phyloP scores from a whole-genome alignment of 2,797 vertebrate genomes.

The Miichthys miiuy region DNA sequence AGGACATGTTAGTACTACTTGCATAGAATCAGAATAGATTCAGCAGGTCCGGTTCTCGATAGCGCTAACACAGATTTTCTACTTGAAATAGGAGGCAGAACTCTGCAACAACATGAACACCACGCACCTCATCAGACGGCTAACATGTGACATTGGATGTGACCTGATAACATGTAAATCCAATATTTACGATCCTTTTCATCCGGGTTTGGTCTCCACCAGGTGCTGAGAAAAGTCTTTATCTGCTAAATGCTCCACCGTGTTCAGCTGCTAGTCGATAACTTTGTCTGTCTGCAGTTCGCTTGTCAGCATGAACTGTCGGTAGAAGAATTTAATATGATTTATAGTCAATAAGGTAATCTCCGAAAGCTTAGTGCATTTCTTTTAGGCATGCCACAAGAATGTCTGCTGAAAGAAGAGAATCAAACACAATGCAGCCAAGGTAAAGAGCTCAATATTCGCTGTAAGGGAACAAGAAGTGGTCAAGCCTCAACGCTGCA shows the following conservation, averaged over 20 bases:
- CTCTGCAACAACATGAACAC: too few relatives aligned
- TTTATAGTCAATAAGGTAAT: not conserved
- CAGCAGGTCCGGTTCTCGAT: too few relatives aligned
- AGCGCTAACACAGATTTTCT: too few relatives aligned
- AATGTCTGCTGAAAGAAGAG: not conserved
- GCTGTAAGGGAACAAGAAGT: constrained; percentile 35
- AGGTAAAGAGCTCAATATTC: constrained; percentile 22
- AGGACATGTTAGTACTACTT: too few relatives aligned
- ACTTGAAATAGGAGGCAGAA: too few relatives aligned
- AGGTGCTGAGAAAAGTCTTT: not conserved
- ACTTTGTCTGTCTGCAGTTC: too few relatives aligned
- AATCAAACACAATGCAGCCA: constrained; percentile 2
- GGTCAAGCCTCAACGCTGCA: constrained; percentile 14
- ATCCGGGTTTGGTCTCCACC: not conserved
- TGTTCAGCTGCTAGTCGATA: too few relatives aligned
- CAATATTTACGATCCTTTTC: not conserved
- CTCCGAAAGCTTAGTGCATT: not conserved
- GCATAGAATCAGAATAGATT: too few relatives aligned
- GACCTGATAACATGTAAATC: too few relatives aligned
- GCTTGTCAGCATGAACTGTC: too few relatives aligned
- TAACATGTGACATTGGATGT: not conserved
- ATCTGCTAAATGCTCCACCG: not conserved
- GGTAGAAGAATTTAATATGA: not conserved
- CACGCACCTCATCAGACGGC: too few relatives aligned
- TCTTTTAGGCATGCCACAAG: not conserved